A percentile compares a stretch with the other conserved stretches of the same genome.
Evolutionary conservation across 1,140 invertebrate species (phyloP).

Genomic region (Papilio machaon): DNA sequence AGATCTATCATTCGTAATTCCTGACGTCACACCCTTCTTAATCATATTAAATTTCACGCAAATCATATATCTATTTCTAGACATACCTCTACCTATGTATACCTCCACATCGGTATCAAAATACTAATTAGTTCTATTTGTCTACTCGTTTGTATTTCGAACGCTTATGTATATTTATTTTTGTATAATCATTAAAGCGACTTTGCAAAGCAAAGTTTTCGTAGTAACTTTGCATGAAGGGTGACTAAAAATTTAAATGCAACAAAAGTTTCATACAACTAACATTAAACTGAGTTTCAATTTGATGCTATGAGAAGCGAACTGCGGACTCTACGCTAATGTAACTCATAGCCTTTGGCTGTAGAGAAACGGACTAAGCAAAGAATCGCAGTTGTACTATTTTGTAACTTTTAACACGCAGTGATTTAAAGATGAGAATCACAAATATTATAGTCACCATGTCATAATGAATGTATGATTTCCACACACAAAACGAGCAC

Average conservation of each 20-base stretch:
- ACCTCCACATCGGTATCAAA: too few species aligned
- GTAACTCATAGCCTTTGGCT: not conserved
- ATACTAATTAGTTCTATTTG: not conserved
- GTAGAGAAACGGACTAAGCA: not conserved
- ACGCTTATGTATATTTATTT: not conserved
- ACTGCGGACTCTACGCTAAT: conserved; percentile 5
- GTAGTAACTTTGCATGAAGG: conserved; percentile 7
- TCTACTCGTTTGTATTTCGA: not conserved
- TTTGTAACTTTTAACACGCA: not conserved
- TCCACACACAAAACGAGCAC: not conserved
- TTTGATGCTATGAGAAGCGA: conserved; percentile 12
- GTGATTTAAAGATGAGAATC: not conserved
- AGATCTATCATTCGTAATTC: too few species aligned
- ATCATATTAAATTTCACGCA: too few species aligned
- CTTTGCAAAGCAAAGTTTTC: conserved; percentile 8
- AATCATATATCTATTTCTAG: too few species aligned
- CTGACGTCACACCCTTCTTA: too few species aligned
- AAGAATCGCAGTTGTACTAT: not conserved
- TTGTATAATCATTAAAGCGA: not conserved
- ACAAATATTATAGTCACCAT: too few species aligned
- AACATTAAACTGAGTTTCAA: conserved; percentile 15
- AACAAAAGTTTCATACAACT: conserved; percentile 16
- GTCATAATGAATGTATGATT: not conserved
- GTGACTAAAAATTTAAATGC: conserved; percentile 29
- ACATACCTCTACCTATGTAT: too few species aligned